These are phyloP conservation scores for Tipula vernalis DNA, from an alignment of 2,888 invertebrate species.

Conservation along the genomic window DNA sequence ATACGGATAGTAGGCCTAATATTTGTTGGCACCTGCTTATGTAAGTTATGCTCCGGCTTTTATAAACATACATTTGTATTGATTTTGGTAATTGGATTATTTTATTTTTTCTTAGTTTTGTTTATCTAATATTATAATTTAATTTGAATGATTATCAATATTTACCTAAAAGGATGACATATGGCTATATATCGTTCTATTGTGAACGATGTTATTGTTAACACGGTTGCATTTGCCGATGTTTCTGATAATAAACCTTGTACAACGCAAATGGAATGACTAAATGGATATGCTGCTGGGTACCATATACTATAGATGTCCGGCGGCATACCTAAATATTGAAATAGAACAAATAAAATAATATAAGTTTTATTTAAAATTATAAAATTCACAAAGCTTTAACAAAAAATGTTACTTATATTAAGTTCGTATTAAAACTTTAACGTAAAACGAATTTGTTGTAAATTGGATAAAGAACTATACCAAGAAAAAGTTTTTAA, in stretches of 20 bases:
- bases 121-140: neutral
- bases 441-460: neutral
- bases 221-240: conserved; percentile 73
- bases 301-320: conserved; percentile 68
- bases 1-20: too few relatives aligned
- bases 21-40: too few relatives aligned
- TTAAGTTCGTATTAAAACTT: too few relatives aligned
- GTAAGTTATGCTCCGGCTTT: too few relatives aligned
- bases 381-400: neutral
- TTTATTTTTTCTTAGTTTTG: neutral
- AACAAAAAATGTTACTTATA: neutral
- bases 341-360: neutral
- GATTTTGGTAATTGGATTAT: neutral
- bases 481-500: too few relatives aligned
- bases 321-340: conserved; percentile 52
- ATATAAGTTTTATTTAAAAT: neutral
- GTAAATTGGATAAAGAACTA: neutral
- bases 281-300: conserved; percentile 59
- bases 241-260: conserved; percentile 71
- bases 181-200: conserved; percentile 81
- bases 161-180: conserved; percentile 59
- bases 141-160: neutral
- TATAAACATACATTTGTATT: too few relatives aligned
- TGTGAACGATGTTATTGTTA: conserved; percentile 79
- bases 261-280: conserved; percentile 62